Percentiles rank a stretch among this genome's conserved stretches.
Evolutionary conservation across 2,113 vertebrate species (phyloP).

Genomic region (Peucedramus taeniatus): DNA sequence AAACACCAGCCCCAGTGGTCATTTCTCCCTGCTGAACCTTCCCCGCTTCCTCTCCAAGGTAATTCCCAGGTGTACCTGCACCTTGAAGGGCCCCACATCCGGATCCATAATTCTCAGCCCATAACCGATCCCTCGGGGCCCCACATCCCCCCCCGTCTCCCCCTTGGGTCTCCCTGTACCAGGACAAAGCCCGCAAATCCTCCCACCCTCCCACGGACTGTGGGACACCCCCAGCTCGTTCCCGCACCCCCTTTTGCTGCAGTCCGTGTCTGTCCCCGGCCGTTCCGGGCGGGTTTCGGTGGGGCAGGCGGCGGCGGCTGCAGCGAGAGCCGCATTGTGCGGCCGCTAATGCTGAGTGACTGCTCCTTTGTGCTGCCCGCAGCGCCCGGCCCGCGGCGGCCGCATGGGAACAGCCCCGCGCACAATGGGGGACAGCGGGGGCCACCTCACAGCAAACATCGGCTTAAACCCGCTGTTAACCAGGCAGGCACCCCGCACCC

Average conservation of each 20-base stretch:
- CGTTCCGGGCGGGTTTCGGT: not conserved
- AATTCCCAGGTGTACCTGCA: not conserved
- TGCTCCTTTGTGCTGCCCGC: constrained; percentile 33
- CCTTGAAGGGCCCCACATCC: accelerated
- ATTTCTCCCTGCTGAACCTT: not conserved
- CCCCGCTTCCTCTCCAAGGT: accelerated
- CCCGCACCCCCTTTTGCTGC: not conserved
- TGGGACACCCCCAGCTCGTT: not conserved
- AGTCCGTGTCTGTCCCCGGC: not conserved
- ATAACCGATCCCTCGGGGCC: accelerated
- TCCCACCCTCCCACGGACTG: accelerated
- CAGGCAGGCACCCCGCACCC: not conserved
- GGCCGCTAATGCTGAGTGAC: constrained; percentile 44
- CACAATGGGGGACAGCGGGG: constrained; percentile 3
- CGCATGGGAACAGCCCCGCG: constrained; percentile 32
- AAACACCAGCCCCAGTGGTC: not conserved
- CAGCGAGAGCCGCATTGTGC: not conserved
- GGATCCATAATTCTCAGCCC: not conserved
- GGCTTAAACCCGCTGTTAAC: constrained; percentile 27
- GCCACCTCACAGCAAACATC: not conserved
- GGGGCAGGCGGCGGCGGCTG: not conserved
- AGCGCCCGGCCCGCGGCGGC: not conserved
- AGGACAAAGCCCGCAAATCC: accelerated
- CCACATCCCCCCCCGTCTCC: too few relatives aligned
- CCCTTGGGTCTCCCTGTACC: accelerated